Conservation (phyloP, 2,888 invertebrate genomes). For the Therioaphis trifolii region DNA sequence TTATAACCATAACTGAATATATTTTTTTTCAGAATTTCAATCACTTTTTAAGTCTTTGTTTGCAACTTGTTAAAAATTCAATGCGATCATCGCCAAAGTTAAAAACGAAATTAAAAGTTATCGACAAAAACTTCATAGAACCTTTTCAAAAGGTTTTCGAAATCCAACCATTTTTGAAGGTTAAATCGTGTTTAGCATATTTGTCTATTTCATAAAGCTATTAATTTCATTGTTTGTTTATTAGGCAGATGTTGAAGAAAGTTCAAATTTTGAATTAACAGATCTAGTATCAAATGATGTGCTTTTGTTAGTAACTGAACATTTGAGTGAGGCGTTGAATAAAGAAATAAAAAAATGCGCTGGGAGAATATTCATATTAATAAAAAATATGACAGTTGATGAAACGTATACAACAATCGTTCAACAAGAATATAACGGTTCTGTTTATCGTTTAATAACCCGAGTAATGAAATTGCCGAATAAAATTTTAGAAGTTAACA, state of each 20-base stretch:
- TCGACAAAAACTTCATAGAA: constrained; percentile 23
- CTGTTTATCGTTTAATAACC: constrained; percentile 39
- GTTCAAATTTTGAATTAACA: constrained; percentile 25
- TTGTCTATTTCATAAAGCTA: neutral
- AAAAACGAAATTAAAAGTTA: constrained; percentile 43
- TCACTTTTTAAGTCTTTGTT: constrained; percentile 44
- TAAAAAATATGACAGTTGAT: constrained; percentile 18
- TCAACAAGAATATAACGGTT: constrained; percentile 32
- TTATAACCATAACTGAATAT: neutral
- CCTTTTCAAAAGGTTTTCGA: constrained; percentile 34
- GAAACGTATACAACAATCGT: constrained; percentile 27
- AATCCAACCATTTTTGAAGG: constrained; percentile 54
- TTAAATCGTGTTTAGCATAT: neutral
- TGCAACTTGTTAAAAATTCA: constrained; percentile 42
- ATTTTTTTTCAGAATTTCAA: constrained; percentile 36
- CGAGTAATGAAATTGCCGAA: constrained; percentile 36
- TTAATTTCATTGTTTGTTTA: constrained; percentile 24
- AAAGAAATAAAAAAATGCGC: constrained; percentile 23
- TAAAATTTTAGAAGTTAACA: constrained; percentile 40
- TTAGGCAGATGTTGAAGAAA: constrained; percentile 53
- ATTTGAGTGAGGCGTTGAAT: constrained; percentile 23
- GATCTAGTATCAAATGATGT: constrained; percentile 9
- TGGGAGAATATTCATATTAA: constrained; percentile 47
- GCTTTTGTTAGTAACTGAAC: constrained; percentile 41
- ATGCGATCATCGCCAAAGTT: neutral